Evolutionary conservation across 1,140 invertebrate species (phyloP).

Genomic region (Cheumatopsyche charites): DNA sequence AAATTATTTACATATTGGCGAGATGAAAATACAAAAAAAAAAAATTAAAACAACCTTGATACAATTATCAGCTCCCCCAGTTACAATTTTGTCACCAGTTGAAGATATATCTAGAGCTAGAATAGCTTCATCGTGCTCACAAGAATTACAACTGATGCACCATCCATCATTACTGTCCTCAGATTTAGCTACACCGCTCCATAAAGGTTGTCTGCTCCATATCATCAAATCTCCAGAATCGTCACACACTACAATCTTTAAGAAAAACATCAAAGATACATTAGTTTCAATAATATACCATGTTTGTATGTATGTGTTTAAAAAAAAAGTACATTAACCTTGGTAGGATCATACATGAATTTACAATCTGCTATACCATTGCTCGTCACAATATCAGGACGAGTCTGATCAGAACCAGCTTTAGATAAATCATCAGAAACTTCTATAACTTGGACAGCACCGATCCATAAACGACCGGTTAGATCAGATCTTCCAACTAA

Average conservation of each 20-base stretch:
- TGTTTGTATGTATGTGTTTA: too few relatives aligned
- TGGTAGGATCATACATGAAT: constrained; percentile 54
- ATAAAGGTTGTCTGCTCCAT: constrained; percentile 50
- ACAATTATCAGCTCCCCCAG: constrained; percentile 56
- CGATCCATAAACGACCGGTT: constrained; percentile 58
- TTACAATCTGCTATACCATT: constrained; percentile 56
- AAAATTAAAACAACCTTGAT: constrained; percentile 53
- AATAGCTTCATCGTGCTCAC: constrained; percentile 56
- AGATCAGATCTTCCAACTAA: constrained; percentile 57
- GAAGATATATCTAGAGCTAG: constrained; percentile 53
- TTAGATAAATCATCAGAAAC: constrained; percentile 44
- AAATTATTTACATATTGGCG: constrained; percentile 7
- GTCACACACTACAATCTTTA: constrained; percentile 57
- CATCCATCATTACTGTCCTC: constrained; percentile 47
- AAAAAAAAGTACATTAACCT: constrained; percentile 48
- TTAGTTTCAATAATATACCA: background rate
- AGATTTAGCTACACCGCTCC: constrained; percentile 50
- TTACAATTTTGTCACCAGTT: constrained; percentile 52
- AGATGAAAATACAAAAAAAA: constrained; percentile 35
- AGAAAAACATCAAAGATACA: too few relatives aligned
- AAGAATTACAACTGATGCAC: constrained; percentile 51
- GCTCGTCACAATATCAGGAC: constrained; percentile 50
- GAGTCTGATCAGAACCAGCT: constrained; percentile 43
- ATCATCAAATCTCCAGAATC: constrained; percentile 56
- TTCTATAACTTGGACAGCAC: constrained; percentile 52